Evolutionary conservation across 2,888 invertebrate genomes (phyloP).

Genomic region (Muschampia plurimacula): DNA sequence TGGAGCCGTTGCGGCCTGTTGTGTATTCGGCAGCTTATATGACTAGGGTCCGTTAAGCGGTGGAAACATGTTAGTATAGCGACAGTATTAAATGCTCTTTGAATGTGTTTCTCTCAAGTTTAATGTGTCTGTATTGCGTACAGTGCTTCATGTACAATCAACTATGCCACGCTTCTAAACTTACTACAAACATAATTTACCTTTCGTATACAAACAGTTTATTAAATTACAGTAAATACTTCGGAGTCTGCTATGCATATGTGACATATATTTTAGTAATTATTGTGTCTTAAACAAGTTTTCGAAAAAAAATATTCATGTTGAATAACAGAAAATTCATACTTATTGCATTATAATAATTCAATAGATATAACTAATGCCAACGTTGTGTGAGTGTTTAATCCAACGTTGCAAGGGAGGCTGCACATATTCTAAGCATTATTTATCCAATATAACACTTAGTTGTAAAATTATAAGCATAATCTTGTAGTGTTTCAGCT

Average conservation of each 20-base stretch:
- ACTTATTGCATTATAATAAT: too few relatives aligned
- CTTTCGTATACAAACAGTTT: conserved; percentile 15
- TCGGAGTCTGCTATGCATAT: not conserved
- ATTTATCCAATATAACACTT: too few relatives aligned
- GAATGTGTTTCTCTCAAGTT: conserved; percentile 55
- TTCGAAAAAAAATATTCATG: too few relatives aligned
- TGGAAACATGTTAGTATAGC: conserved; percentile 62
- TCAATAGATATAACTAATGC: too few relatives aligned
- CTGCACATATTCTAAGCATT: too few relatives aligned
- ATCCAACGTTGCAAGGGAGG: too few relatives aligned
- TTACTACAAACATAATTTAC: conserved; percentile 38
- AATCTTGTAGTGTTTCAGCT: too few relatives aligned
- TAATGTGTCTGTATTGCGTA: conserved; percentile 47
- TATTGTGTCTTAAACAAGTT: too few relatives aligned
- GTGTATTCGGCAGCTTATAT: conserved; percentile 61
- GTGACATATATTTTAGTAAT: not conserved
- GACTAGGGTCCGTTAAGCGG: conserved; percentile 60
- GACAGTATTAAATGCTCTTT: conserved; percentile 66
- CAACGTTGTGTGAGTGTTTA: too few relatives aligned
- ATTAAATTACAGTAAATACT: not conserved
- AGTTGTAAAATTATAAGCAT: too few relatives aligned
- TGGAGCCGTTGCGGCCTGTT: conserved; percentile 54
- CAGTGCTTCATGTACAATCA: conserved; percentile 35
- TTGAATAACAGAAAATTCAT: too few relatives aligned
- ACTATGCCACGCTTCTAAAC: conserved; percentile 39